A percentile compares a stretch with the other conserved stretches of the same genome.
Conservation (phyloP, 2,113 vertebrate genomes). For the Zosterops borbonicus region DNA sequence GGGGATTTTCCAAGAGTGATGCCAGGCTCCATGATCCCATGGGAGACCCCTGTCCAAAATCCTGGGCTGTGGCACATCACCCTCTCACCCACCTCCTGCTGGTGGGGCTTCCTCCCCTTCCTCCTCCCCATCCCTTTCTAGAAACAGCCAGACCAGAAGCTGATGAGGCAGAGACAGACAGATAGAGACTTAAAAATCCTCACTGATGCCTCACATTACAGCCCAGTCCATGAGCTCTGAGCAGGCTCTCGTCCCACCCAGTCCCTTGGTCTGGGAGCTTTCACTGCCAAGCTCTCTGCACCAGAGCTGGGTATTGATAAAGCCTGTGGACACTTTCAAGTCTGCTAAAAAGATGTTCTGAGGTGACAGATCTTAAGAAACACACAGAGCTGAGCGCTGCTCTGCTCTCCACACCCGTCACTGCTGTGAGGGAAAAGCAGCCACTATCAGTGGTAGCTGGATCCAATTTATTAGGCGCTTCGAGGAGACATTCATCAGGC, state of each 20-base stretch:
- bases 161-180: not conserved
- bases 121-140: not conserved
- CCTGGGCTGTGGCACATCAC: not conserved
- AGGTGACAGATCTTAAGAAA: slow-evolving; percentile 64
- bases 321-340: slow-evolving; percentile 20
- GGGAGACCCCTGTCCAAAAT: not conserved
- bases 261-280: not conserved
- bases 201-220: not conserved
- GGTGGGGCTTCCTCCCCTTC: fast-evolving
- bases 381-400: slow-evolving; percentile 9
- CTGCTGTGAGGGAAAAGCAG: slow-evolving; percentile 21
- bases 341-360: slow-evolving; percentile 58
- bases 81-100: not conserved
- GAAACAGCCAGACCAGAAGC: not conserved
- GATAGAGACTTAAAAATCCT: not conserved
- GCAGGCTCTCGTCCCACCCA: not conserved
- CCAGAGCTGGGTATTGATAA: not conserved
- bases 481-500: slow-evolving; percentile 67
- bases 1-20: not conserved
- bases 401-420: slow-evolving; percentile 52
- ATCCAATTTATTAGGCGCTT: slow-evolving; percentile 68
- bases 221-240: not conserved
- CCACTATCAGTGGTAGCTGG: slow-evolving; percentile 63
- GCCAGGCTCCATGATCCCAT: fast-evolving
- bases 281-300: not conserved